These are phyloP conservation scores for Acanthaster planci DNA, from an alignment of 35 echinoderm and acorn worm species.

Conservation along the genomic window DNA sequence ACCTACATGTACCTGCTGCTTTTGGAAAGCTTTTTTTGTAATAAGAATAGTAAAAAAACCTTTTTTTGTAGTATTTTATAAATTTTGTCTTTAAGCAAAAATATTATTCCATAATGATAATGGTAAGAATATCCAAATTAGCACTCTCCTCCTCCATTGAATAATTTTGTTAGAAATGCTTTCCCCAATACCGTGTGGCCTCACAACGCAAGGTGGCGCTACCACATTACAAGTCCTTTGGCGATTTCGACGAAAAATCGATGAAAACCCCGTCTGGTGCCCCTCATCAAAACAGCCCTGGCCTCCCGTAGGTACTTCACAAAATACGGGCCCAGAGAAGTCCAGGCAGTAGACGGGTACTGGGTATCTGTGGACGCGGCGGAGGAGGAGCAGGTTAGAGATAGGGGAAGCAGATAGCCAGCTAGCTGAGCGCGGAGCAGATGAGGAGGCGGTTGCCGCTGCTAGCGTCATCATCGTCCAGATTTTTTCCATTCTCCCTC, in stretches of 20 bases:
- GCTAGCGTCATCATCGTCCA: conserved; percentile 29
- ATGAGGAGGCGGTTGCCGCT: not conserved
- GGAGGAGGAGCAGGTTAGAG: not conserved
- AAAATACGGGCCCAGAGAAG: not conserved
- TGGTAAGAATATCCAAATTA: too few species aligned
- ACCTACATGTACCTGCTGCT: too few species aligned
- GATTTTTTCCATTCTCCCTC: not conserved
- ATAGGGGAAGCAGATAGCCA: not conserved
- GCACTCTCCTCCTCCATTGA: too few species aligned
- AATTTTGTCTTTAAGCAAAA: too few species aligned
- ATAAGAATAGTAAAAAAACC: too few species aligned
- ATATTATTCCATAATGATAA: too few species aligned
- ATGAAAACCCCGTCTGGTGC: conserved; percentile 11
- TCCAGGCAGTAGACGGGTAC: not conserved
- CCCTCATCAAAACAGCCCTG: not conserved
- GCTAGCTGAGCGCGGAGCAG: not conserved
- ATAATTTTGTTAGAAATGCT: too few species aligned
- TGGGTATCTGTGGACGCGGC: not conserved
- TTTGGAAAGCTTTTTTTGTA: too few species aligned
- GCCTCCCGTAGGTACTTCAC: not conserved
- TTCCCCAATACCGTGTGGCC: too few species aligned
- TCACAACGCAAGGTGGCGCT: conserved; percentile 13
- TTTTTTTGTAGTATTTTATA: too few species aligned
- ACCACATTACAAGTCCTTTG: not conserved
- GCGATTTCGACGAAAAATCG: not conserved